A percentile compares a stretch with the other conserved stretches of the same genome.
Conservation (phyloP, 2,888 invertebrate genomes). For the Pimpla rufipes region DNA sequence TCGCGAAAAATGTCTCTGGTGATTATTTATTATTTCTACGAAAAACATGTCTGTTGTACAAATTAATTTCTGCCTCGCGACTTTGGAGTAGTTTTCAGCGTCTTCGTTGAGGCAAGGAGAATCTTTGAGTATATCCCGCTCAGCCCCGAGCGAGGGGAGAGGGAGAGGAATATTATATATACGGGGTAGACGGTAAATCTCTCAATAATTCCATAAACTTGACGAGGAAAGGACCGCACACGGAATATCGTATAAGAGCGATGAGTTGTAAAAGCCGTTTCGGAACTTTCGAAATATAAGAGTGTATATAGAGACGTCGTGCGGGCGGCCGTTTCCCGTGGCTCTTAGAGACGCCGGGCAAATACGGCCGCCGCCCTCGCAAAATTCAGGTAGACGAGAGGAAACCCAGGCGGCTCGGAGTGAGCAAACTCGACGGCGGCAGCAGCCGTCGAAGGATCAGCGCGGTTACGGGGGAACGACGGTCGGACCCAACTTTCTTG, state of each 20-base stretch:
- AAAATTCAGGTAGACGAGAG: conserved; percentile 60
- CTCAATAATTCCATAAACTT: conserved; percentile 47
- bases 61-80: too few relatives aligned
- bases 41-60: too few relatives aligned
- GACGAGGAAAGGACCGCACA: conserved; percentile 56
- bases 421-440: background rate
- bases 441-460: background rate
- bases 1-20: too few relatives aligned
- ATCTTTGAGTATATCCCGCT: background rate
- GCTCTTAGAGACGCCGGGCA: background rate
- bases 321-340: background rate
- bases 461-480: conserved; percentile 20
- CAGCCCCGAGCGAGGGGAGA: background rate
- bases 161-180: background rate
- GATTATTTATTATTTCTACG: too few relatives aligned
- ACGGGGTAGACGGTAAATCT: conserved; percentile 34
- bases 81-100: background rate
- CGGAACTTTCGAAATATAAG: conserved; percentile 53
- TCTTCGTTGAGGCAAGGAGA: background rate
- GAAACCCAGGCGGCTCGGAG: conserved; percentile 2
- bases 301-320: conserved; percentile 27
- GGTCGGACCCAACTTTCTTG: conserved; percentile 50
- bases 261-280: conserved; percentile 25
- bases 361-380: conserved; percentile 61
- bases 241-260: conserved; percentile 4